phyloP scores from a whole-genome alignment of 2,888 invertebrate genomes.

The Nomada ferruginata region DNA sequence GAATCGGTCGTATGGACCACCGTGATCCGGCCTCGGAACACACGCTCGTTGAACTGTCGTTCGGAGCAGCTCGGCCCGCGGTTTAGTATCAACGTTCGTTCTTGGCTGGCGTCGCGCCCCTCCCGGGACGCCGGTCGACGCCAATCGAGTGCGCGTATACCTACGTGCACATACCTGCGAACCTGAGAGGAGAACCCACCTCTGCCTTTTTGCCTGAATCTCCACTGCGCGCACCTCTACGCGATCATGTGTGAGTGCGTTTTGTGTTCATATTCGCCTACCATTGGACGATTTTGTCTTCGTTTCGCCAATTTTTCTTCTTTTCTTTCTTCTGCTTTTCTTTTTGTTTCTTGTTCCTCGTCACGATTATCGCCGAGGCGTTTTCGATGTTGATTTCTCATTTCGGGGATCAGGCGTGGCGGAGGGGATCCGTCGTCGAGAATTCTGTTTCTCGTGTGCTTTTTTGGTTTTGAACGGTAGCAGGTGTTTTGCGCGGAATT shows the following conservation, averaged over 20 bases:
- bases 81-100: constrained; percentile 80
- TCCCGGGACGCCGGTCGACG: constrained; percentile 77
- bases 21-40: constrained; percentile 78
- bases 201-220: constrained; percentile 63
- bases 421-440: not conserved
- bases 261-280: constrained; percentile 17
- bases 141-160: constrained; percentile 79
- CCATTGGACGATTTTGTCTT: not conserved
- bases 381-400: constrained; percentile 7
- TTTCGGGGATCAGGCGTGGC: not conserved
- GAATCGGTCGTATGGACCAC: constrained; percentile 64
- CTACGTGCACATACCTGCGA: constrained; percentile 73
- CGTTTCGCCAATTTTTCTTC: not conserved
- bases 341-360: not conserved
- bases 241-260: constrained; percentile 13
- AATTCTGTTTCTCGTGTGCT: not conserved
- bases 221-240: constrained; percentile 47
- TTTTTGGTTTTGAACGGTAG: too few species aligned
- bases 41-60: constrained; percentile 80
- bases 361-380: not conserved
- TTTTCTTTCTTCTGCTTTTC: too few species aligned
- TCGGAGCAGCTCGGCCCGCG: constrained; percentile 77
- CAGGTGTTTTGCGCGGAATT: not conserved
- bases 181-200: constrained; percentile 65
- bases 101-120: constrained; percentile 77